phyloP scores from a whole-genome alignment of 1,140 invertebrate genomes.

The Pseudomyrmex cubaensis region DNA sequence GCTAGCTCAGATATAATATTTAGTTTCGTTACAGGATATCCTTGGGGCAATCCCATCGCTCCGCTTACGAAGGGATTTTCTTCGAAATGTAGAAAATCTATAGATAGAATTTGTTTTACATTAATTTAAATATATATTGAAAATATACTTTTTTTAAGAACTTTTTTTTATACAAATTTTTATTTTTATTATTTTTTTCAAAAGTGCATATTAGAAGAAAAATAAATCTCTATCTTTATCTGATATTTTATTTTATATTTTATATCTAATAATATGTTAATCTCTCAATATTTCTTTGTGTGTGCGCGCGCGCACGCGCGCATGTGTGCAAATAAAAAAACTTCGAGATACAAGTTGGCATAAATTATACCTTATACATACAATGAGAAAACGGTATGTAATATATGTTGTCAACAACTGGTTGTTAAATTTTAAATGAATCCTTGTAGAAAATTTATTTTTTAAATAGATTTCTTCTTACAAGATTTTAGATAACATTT shows the following conservation, averaged over 20 bases:
- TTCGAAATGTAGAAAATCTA: conserved; percentile 42
- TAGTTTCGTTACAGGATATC: not conserved
- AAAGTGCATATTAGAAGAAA: too few species aligned
- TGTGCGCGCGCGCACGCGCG: too few species aligned
- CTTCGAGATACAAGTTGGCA: too few species aligned
- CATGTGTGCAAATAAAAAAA: too few species aligned
- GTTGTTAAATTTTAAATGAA: conserved; percentile 1
- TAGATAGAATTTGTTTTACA: not conserved
- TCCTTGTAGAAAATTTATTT: not conserved
- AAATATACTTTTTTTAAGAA: not conserved
- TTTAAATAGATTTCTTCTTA: not conserved
- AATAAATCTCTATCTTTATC: too few species aligned
- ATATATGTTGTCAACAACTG: not conserved
- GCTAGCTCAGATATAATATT: conserved; percentile 27
- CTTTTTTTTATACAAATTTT: not conserved
- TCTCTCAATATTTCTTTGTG: not conserved
- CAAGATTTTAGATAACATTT: not conserved
- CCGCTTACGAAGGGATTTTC: not conserved
- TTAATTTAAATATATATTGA: not conserved
- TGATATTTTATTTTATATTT: not conserved
- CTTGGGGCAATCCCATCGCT: conserved; percentile 59
- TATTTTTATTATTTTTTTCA: not conserved
- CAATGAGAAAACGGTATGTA: too few species aligned
- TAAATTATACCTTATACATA: too few species aligned
- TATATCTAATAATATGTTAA: not conserved